phyloP scores from a whole-genome alignment of 2,888 invertebrate genomes.

The Callinectes sapidus region DNA sequence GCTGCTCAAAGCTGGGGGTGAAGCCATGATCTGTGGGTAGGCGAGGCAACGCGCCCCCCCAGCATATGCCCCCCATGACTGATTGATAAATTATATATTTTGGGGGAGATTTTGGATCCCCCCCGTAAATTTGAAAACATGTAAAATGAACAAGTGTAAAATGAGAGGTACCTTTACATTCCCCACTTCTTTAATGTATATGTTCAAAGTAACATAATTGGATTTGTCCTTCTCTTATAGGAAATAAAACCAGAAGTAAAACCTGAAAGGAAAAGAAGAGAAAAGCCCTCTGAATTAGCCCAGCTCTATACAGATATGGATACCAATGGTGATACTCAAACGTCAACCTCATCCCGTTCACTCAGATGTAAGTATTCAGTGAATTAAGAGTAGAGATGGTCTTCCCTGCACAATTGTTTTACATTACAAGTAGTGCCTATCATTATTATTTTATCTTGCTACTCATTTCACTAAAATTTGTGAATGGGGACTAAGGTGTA shows the following conservation, averaged over 20 bases:
- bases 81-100: too few species aligned
- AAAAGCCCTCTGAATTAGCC: constrained; percentile 79
- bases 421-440: not conserved
- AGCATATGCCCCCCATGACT: too few species aligned
- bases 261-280: constrained; percentile 73
- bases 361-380: constrained; percentile 80
- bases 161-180: too few species aligned
- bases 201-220: too few species aligned
- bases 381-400: not conserved
- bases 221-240: not conserved
- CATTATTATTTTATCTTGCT: not conserved
- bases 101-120: too few species aligned
- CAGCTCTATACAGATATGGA: constrained; percentile 79
- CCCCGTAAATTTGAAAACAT: too few species aligned
- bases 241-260: constrained; percentile 63
- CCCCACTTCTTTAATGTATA: too few species aligned
- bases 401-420: too few species aligned
- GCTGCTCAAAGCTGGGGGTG: too few species aligned
- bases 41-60: too few species aligned
- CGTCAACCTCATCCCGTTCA: constrained; percentile 76
- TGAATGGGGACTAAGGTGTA: not conserved
- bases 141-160: too few species aligned
- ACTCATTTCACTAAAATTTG: not conserved
- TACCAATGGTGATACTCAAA: constrained; percentile 73
- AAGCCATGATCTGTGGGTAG: too few species aligned